Conservation (phyloP, 2,113 vertebrate genomes). For the Plectropomus leopardus region DNA sequence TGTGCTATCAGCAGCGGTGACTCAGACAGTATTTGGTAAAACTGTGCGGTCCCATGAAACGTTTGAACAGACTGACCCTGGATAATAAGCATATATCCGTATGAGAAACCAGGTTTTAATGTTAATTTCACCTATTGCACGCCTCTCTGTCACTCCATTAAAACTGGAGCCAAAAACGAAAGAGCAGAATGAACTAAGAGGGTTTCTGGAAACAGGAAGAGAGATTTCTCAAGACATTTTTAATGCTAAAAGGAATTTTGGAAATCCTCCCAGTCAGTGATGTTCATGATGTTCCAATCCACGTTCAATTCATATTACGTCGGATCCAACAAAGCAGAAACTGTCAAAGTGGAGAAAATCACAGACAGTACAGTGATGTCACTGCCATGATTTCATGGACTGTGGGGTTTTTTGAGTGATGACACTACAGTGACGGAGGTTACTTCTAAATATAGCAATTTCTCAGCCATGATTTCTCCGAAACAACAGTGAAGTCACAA, state of each 20-base stretch:
- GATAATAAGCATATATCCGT: too few species aligned
- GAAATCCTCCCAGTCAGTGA: slow-evolving; percentile 37
- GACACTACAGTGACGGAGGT: not conserved
- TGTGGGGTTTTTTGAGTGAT: not conserved
- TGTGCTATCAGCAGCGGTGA: too few species aligned
- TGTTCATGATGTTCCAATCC: not conserved
- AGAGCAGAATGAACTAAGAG: not conserved
- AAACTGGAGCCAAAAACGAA: not conserved
- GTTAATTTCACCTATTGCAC: not conserved
- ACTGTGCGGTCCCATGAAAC: slow-evolving; percentile 11
- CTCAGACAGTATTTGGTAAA: slow-evolving; percentile 34
- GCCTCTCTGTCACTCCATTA: not conserved
- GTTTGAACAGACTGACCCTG: not conserved
- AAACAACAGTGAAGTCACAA: not conserved
- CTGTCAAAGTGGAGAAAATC: not conserved
- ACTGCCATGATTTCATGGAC: not conserved
- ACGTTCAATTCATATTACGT: not conserved
- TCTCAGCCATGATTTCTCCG: not conserved
- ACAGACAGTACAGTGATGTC: not conserved
- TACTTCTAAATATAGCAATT: not conserved
- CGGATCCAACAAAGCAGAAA: not conserved
- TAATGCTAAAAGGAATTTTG: slow-evolving; percentile 50
- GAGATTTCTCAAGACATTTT: not conserved
- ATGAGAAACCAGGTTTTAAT: not conserved
- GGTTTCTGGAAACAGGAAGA: slow-evolving; percentile 7